Percentiles rank a stretch among this genome's conserved stretches.
These are phyloP conservation scores for Jacana jacana DNA, from an alignment of 2,113 vertebrate genomes.

Conservation along the genomic window DNA sequence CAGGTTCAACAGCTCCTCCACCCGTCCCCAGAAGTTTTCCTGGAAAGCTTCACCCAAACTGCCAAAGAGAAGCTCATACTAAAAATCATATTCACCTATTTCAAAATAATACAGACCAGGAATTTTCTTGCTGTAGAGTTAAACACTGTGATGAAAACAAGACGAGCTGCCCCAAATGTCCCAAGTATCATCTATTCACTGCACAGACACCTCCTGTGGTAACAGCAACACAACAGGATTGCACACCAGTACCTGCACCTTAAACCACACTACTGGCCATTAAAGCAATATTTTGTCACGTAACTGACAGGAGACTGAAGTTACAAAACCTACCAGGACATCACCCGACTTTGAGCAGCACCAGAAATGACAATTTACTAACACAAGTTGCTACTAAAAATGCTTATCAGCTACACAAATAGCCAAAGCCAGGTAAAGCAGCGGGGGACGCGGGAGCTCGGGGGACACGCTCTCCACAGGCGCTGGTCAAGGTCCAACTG, in stretches of 20 bases:
- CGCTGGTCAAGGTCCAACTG: neutral
- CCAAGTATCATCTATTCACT: neutral
- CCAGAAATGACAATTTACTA: neutral
- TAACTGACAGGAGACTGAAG: neutral
- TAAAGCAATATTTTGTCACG: neutral
- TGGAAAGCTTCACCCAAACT: neutral
- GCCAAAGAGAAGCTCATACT: neutral
- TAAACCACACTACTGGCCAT: neutral
- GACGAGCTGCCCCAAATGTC: neutral
- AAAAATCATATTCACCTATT: neutral
- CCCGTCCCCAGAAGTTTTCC: neutral
- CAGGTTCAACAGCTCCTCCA: neutral
- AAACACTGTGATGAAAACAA: neutral
- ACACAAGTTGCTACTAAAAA: neutral
- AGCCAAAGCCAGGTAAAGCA: neutral
- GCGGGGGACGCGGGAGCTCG: neutral
- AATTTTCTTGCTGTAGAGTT: neutral
- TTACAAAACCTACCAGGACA: neutral
- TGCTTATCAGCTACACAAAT: neutral
- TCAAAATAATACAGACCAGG: neutral
- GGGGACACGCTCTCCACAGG: neutral
- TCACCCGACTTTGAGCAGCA: neutral
- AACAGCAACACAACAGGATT: neutral
- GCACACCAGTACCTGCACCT: neutral
- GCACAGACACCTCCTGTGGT: rapidly evolving